These are phyloP conservation scores for Acanthurus leucopareius DNA, from an alignment of 2,797 vertebrate species.

Conservation along the genomic window DNA sequence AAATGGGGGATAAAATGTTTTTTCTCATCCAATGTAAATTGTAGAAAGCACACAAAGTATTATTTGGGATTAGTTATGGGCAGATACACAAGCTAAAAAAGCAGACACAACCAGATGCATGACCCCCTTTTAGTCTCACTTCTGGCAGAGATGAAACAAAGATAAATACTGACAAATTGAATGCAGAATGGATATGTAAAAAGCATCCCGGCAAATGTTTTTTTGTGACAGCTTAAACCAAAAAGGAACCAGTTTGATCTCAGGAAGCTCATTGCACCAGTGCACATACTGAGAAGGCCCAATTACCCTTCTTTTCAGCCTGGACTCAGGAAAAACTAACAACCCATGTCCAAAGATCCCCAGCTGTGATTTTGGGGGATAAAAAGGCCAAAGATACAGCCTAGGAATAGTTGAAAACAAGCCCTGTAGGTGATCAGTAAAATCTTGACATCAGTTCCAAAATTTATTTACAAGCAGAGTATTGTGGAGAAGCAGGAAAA, in stretches of 20 bases:
- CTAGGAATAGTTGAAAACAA: constrained; percentile 16
- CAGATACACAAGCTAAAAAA: too few relatives aligned
- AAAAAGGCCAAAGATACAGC: constrained; percentile 36
- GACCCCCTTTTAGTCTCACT: too few relatives aligned
- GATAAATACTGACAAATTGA: not conserved
- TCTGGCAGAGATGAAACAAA: not conserved
- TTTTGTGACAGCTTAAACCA: not conserved
- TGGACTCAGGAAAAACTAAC: constrained; percentile 44
- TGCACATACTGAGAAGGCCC: constrained; percentile 46
- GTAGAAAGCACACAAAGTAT: too few relatives aligned
- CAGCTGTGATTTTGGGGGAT: constrained; percentile 43
- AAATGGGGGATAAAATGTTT: too few relatives aligned
- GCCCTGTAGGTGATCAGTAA: constrained; percentile 36
- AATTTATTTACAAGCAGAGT: constrained; percentile 4
- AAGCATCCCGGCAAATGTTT: not conserved
- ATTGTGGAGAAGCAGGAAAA: constrained; percentile 15
- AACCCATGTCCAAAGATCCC: constrained; percentile 28
- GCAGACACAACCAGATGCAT: too few relatives aligned
- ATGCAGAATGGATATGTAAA: not conserved
- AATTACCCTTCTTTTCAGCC: constrained; percentile 53
- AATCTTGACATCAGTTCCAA: constrained; percentile 37
- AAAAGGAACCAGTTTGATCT: not conserved
- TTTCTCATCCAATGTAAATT: too few relatives aligned
- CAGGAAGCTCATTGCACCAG: constrained; percentile 23
- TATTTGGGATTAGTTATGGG: too few relatives aligned